Conservation (phyloP, 2,113 vertebrate genomes). For the Thamnaconus septentrionalis region DNA sequence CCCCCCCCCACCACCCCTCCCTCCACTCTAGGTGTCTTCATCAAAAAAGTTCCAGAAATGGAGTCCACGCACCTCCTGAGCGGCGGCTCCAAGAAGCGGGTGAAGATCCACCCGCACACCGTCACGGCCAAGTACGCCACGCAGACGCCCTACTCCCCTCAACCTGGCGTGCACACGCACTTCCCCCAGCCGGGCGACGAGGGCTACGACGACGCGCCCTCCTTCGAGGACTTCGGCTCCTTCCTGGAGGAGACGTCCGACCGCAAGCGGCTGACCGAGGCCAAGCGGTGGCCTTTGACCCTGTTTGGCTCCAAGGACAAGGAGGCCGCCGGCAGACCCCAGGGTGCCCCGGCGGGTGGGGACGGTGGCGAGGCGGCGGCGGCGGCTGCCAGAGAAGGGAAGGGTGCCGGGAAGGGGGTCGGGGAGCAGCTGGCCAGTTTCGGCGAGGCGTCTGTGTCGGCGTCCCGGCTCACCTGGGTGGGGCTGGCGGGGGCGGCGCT, state of each 20-base stretch:
- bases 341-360: constrained; percentile 56
- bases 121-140: constrained; percentile 92
- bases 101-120: constrained; percentile 94
- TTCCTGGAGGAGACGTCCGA: constrained; percentile 89
- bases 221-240: constrained; percentile 82
- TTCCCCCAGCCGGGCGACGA: constrained; percentile 91
- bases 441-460: constrained; percentile 81
- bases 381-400: constrained; percentile 32
- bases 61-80: constrained; percentile 81
- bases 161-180: constrained; percentile 75
- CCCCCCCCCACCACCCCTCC: neutral
- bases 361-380: constrained; percentile 29
- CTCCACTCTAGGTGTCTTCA: constrained; percentile 41
- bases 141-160: constrained; percentile 63
- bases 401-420: constrained; percentile 61
- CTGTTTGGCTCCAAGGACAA: constrained; percentile 82
- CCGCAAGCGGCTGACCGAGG: constrained; percentile 79
- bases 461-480: constrained; percentile 86
- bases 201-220: constrained; percentile 82
- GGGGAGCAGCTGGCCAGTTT: constrained; percentile 80
- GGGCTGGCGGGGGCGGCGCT: constrained; percentile 85
- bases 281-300: constrained; percentile 77
- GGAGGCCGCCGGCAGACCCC: constrained; percentile 39
- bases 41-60: constrained; percentile 72
- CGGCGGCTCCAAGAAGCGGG: constrained; percentile 84